These are phyloP conservation scores for Merluccius polli DNA, from an alignment of 2,797 vertebrate species.

Conservation along the genomic window DNA sequence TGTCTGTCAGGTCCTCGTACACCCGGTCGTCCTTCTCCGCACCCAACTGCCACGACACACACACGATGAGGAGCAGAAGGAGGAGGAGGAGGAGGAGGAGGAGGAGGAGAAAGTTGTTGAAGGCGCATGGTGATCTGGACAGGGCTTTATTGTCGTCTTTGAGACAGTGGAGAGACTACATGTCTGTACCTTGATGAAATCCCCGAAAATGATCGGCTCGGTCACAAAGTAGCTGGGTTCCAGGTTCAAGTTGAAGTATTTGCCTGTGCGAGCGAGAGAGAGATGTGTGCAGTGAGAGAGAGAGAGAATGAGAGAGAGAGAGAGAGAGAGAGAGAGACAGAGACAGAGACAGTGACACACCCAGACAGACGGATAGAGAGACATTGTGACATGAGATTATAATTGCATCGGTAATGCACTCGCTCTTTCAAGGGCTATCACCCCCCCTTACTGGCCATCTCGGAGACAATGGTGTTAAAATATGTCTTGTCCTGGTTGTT, in stretches of 20 bases:
- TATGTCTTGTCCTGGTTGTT: conserved; percentile 81
- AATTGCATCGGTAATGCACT: not conserved
- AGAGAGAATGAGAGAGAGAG: not conserved
- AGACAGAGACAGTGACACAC: too few species aligned
- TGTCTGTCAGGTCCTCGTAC: conserved; percentile 79
- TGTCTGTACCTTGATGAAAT: conserved; percentile 77
- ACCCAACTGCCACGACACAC: conserved; percentile 57
- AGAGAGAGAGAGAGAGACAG: not conserved
- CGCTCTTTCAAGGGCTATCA: not conserved
- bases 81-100: not conserved
- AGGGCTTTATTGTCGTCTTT: not conserved
- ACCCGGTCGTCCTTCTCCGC: conserved; percentile 69
- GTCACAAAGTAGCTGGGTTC: conserved; percentile 74
- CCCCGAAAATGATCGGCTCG: conserved; percentile 82
- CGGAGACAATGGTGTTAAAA: conserved; percentile 79
- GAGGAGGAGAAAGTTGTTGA: not conserved
- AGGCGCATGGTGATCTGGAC: not conserved
- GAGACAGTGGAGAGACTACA: not conserved
- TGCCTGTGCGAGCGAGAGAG: conserved; percentile 58
- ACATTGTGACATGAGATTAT: not conserved
- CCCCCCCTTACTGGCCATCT: conserved; percentile 78
- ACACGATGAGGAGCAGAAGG: too few species aligned
- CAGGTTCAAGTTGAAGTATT: conserved; percentile 77
- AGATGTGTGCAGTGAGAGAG: not conserved
- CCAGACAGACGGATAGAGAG: too few species aligned